Base-by-base conservation (phyloP, 2,888 invertebrate genomes). In the Eucera pruinosa region DNA sequence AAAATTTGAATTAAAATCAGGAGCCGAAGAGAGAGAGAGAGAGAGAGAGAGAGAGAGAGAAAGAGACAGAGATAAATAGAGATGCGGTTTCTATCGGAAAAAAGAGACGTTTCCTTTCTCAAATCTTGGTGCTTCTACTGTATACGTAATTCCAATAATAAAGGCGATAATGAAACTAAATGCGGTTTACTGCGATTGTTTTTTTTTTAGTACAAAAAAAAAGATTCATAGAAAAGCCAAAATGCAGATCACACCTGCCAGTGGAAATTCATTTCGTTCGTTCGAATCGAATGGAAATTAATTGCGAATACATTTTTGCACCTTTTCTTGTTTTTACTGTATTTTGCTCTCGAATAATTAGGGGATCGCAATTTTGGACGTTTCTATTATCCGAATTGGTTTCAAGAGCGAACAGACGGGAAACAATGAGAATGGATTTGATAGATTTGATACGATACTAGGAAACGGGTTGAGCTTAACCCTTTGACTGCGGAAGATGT, bases 211-310 rank as follows among this genome's bases (percentile, higher is more conserved):
- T 78, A 61, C n/a, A n/a, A n/a, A n/a, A 48, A 57, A 68, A 60
- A 15, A 50, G 50, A 78, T 60, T 61, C 33, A 57, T 68, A 60
- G 62, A 48, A n/a, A 81, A 83, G 82, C 79, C 76, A 79, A 71
- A 84, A 83, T 83, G 84, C 83, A 83, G 69, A 48, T 50, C 18
- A n/a, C 47, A 47, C 76, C 74, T 79, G 70, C 33, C 84, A 79
- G 76, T 79, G 71, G 52, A 79, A 79, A 73, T 69, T 15, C 2
- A 25, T 18, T 15, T 50, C 15, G 11, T 5, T 57, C 39, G 25
- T 7, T 36, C 41, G 15, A 15, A 41, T 41, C 2, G 13, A 41
- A 41, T 36, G 6, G 3, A 36, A 36, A 36, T 36, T 6, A 11
- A 9, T 36, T 36, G 1, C 36, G 4, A 33, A 33, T 33, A 33